These are phyloP conservation scores for Triplophysa yarkandensis DNA, from an alignment of 2,797 vertebrate genomes.

Conservation along the genomic window DNA sequence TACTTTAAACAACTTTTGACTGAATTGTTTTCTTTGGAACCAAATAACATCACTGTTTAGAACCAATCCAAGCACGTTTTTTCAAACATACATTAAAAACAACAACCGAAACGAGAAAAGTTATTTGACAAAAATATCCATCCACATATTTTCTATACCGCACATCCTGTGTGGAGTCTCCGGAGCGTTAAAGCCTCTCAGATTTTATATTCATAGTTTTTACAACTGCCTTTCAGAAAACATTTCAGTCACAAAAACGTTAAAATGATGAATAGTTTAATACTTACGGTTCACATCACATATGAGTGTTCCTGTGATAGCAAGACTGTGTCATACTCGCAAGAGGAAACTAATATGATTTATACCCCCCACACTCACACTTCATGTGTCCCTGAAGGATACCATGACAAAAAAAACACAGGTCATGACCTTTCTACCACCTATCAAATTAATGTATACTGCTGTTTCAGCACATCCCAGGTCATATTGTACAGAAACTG, in stretches of 20 bases:
- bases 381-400: not conserved
- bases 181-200: not conserved
- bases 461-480: slow-evolving; percentile 34
- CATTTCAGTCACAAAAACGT: not conserved
- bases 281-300: not conserved
- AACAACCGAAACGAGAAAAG: too few relatives aligned
- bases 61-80: too few relatives aligned
- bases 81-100: too few relatives aligned
- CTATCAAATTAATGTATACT: slow-evolving; percentile 27
- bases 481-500: slow-evolving; percentile 9
- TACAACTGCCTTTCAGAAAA: not conserved
- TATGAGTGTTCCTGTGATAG: not conserved
- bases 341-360: slow-evolving; percentile 15
- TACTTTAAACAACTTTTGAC: too few relatives aligned
- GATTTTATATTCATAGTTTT: not conserved
- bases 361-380: slow-evolving; percentile 2
- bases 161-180: not conserved
- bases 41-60: too few relatives aligned
- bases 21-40: too few relatives aligned
- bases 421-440: slow-evolving; percentile 39
- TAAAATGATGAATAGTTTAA: not conserved
- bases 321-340: not conserved
- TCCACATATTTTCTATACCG: not conserved
- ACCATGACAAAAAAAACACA: not conserved
- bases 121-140: not conserved